These are phyloP conservation scores for Rhagophthalmus giganteus DNA, from an alignment of 2,888 invertebrate species.

Conservation along the genomic window DNA sequence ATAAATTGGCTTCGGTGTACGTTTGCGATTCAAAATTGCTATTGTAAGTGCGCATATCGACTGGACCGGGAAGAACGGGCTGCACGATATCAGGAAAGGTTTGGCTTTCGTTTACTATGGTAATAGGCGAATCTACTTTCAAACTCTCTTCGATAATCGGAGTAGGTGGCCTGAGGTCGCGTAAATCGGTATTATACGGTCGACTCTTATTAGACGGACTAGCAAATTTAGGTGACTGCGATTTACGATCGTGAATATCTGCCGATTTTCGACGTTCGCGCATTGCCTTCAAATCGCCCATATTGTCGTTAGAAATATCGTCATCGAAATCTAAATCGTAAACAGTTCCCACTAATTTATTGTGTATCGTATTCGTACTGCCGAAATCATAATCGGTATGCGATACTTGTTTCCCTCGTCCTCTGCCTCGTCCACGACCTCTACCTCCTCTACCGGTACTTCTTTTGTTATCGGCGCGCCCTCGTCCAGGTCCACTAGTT, in stretches of 20 bases:
- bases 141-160: constrained; percentile 53
- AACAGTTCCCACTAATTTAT: constrained; percentile 82
- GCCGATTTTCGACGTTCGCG: constrained; percentile 77
- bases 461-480: constrained; percentile 52
- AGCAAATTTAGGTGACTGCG: too few species aligned
- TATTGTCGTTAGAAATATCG: constrained; percentile 73
- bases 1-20: constrained; percentile 65
- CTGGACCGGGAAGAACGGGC: constrained; percentile 81
- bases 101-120: constrained; percentile 47
- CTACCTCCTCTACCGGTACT: constrained; percentile 45
- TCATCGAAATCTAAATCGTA: constrained; percentile 86
- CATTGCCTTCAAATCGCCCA: constrained; percentile 75
- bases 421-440: constrained; percentile 52
- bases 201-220: constrained; percentile 56
- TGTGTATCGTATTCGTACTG: constrained; percentile 71
- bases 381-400: constrained; percentile 53
- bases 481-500: constrained; percentile 57
- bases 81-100: constrained; percentile 65
- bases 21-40: constrained; percentile 62
- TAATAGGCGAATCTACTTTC: constrained; percentile 40
- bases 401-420: constrained; percentile 44
- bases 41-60: constrained; percentile 87
- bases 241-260: constrained; percentile 66
- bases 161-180: constrained; percentile 58
- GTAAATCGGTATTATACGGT: constrained; percentile 53